phyloP scores from a whole-genome alignment of 2,797 vertebrate genomes.

The Peromyscus melanophrys region DNA sequence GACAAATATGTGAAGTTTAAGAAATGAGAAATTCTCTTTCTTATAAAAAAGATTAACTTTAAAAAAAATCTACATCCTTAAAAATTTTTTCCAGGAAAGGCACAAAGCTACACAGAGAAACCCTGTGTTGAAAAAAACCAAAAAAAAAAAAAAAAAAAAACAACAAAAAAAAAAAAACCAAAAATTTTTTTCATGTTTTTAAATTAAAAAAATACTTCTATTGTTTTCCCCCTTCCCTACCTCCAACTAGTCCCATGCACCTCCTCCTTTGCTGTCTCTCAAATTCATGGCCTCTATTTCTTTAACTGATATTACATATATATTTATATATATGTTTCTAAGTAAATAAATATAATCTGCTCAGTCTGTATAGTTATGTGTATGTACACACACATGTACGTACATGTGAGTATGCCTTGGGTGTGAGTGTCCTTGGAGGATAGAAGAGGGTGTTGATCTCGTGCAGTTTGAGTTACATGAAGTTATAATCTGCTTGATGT shows the following conservation, averaged over 20 bases:
- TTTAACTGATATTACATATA: not conserved
- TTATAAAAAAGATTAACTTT: too few relatives aligned
- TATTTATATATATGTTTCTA: too few relatives aligned
- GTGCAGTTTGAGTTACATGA: not conserved
- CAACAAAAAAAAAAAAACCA: too few relatives aligned
- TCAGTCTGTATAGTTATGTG: not conserved
- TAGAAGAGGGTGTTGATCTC: not conserved
- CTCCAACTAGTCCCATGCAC: not conserved
- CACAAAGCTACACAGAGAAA: too few relatives aligned
- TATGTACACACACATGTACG: not conserved
- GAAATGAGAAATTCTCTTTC: not conserved
- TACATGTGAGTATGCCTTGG: not conserved
- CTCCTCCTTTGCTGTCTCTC: not conserved
- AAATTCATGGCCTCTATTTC: not conserved
- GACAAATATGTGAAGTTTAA: conserved; percentile 35
- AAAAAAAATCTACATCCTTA: not conserved
- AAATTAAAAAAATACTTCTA: not conserved
- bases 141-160: too few relatives aligned
- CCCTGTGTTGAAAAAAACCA: too few relatives aligned
- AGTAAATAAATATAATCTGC: not conserved
- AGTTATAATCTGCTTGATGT: not conserved
- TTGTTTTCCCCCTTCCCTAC: not conserved
- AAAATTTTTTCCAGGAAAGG: not conserved
- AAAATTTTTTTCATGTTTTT: not conserved
- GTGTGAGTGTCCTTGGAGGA: not conserved